Base-by-base conservation (phyloP, 2,888 invertebrate species). In the Periphyllus acericola region DNA sequence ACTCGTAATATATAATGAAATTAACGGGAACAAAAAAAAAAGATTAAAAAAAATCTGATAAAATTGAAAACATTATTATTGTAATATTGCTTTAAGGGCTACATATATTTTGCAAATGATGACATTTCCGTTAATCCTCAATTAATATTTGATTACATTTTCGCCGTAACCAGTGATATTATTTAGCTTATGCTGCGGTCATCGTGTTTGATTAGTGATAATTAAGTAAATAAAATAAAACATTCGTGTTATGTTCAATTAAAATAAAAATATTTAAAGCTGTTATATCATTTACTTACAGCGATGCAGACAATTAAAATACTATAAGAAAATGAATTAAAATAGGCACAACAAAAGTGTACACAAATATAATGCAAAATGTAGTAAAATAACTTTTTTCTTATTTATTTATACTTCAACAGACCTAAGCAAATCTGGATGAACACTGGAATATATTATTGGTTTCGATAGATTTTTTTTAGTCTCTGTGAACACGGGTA, bases 91-190 rank as follows among this genome's bases (percentile, higher is more conserved):
- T 75, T 83, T 66, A 60, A 14, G n/a, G n/a, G 60, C 29, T 25
- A 17, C 17, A 2, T 29, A 40, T 66, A 66, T 32, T 83, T 76
- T 66, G 32, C 29, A 46, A 66, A 84, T 66, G 1, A 66, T 32
- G 19, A 75, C 32, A 66, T 66, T 76, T 84, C 17, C 40, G 14
- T 76, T 66, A 17, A 32, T 2, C 21, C 32, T 66, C 29, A 46
- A 76, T 84, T 76, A 75, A 84, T 66, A 76, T 76, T 76, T 66
- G 21, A 81, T 81, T 75, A 29, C 17, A 36, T 21, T 83, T n/a
- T 34, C 36, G 55, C 34, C 19, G 21, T 29, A 11, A 1, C 9
- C 9, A 36, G 29, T 80, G 29, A 29, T 40, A n/a, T 80, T 60
- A 14, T 80, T 66, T 66, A 80, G 66, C 14, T 66, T 40, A 29